Conservation (phyloP, 2,888 invertebrate genomes). For the Oconnorella tubifera region DNA sequence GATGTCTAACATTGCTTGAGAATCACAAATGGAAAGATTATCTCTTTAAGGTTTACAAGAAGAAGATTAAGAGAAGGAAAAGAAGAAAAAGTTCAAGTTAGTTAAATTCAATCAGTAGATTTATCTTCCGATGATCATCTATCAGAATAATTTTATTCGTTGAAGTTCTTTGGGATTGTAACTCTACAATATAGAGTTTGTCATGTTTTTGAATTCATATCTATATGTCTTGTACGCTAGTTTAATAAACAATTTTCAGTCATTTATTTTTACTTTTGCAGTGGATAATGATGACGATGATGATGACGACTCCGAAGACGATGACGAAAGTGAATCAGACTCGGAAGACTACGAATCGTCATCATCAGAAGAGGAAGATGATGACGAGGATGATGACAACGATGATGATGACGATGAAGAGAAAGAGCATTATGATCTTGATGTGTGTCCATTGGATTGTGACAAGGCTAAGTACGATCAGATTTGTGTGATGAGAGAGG, state of each 20-base stretch:
- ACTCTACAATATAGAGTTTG: too few species aligned
- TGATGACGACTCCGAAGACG: constrained; percentile 38
- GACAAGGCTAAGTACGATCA: constrained; percentile 55
- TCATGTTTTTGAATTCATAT: too few species aligned
- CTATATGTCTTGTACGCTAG: too few species aligned
- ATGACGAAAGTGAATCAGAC: constrained; percentile 51
- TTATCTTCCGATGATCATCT: too few species aligned
- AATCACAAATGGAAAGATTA: constrained; percentile 70
- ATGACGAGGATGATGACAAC: constrained; percentile 4
- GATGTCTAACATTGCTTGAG: constrained; percentile 47
- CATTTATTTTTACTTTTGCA: too few species aligned
- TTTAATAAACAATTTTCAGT: too few species aligned
- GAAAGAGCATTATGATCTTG: background rate
- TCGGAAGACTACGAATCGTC: constrained; percentile 38
- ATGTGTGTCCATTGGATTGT: constrained; percentile 1
- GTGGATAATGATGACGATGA: constrained; percentile 45
- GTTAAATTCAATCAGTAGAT: too few species aligned
- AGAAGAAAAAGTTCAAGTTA: too few species aligned
- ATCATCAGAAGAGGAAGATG: background rate
- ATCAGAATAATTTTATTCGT: too few species aligned
- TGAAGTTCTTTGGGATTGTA: too few species aligned
- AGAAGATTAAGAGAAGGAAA: constrained; percentile 73
- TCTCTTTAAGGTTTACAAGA: constrained; percentile 75
- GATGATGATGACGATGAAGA: constrained; percentile 7
- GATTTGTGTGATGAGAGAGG: constrained; percentile 53